Conservation (phyloP, 2,888 invertebrate species). For the Pardosa pseudoannulata region DNA sequence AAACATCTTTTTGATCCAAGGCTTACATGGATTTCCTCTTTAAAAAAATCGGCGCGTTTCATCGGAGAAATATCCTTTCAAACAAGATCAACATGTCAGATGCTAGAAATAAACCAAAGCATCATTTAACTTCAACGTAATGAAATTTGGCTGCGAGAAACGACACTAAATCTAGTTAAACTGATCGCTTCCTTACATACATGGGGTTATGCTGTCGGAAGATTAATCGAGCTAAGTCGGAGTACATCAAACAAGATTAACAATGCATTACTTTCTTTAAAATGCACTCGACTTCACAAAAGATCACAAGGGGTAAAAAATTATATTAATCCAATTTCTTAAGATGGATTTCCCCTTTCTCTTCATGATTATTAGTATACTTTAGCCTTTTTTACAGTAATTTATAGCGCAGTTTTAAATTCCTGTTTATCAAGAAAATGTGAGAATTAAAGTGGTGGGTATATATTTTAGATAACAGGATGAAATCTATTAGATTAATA, state of each 20-base stretch:
- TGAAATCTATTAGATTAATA: too few relatives aligned
- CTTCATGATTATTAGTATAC: too few relatives aligned
- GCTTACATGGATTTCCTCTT: background rate
- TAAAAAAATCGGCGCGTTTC: background rate
- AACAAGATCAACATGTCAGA: conserved; percentile 9
- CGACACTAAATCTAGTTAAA: background rate
- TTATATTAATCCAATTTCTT: background rate
- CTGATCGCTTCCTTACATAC: background rate
- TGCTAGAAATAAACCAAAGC: background rate
- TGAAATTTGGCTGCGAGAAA: background rate
- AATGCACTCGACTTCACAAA: background rate
- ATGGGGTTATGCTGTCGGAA: background rate
- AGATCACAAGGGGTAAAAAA: background rate
- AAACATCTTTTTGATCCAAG: background rate
- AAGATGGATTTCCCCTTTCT: background rate
- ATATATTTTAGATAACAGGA: too few relatives aligned
- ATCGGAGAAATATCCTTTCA: background rate
- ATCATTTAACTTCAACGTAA: background rate
- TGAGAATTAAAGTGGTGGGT: too few relatives aligned
- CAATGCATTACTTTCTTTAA: background rate
- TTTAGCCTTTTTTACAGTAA: too few relatives aligned
- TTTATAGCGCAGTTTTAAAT: too few relatives aligned
- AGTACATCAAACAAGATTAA: background rate
- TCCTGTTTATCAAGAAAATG: too few relatives aligned
- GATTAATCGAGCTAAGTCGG: background rate